Base-by-base conservation (phyloP, 1,140 invertebrate genomes). In the Andricus grossulariae region DNA sequence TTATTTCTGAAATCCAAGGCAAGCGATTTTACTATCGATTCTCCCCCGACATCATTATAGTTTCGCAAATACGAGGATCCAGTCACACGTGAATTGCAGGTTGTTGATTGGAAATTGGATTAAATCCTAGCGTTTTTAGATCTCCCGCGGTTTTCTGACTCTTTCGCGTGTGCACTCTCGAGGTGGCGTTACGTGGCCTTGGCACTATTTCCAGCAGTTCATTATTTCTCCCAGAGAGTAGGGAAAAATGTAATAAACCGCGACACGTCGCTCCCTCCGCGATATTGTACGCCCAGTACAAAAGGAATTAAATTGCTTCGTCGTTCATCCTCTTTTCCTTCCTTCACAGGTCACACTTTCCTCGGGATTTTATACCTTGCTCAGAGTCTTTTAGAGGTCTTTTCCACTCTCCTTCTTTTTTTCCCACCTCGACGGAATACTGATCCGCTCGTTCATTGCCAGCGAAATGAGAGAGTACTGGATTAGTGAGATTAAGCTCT, bases 171-270 rank as follows among this genome's bases (percentile, higher is more conserved):
- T 32, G 21, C 15, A 16, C 5, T 66, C 3, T 32, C 13, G 21
- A 32, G 21, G n/a, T 74, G 51, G 18, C 18, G 52, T 54, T 54
- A 54, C 21, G 8, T 79, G 82, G 75, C 86, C 88, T 86, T 85
- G 83, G 80, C 82, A 84, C 87, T 84, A 88, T 89, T 89, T 86
- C 76, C 76, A 78, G 73, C 75, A 80, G 81, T 87, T 83, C 84
- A 88, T 88, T 87, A 86, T 77, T 80, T 80, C 73, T 73, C 21
- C 73, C 76, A 81, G 73, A 66, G 73, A 81, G 76, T 78, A 83
- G 80, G 75, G 82, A 88, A 88, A 89, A 89, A 89, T 89, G 87
- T 86, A 89, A 89, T 86, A 89, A 90, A 89, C 81, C 82, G 82
- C 77, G 81, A 86, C 85, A 84, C 83, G 83, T 86, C 82, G 78